A percentile compares a stretch with the other conserved stretches of the same genome.
Conservation (phyloP, 1,140 invertebrate species). For the Bilobella aurantiaca region DNA sequence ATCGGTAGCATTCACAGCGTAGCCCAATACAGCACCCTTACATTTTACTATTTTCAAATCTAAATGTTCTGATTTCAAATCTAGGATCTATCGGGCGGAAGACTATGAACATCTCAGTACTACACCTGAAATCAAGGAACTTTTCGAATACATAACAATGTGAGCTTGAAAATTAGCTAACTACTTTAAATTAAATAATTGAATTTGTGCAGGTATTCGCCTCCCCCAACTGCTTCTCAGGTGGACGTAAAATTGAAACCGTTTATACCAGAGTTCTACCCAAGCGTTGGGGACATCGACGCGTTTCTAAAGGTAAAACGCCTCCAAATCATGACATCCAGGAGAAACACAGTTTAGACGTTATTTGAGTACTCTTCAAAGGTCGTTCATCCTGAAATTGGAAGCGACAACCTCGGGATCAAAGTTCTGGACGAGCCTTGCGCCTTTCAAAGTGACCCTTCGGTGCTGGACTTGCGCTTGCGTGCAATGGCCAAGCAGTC, state of each 20-base stretch:
- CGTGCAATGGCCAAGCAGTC: conserved; percentile 67
- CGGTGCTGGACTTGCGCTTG: conserved; percentile 82
- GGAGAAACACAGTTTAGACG: conserved; percentile 35
- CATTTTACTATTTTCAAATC: conserved; percentile 36
- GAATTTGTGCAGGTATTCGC: conserved; percentile 47
- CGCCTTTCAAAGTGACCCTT: conserved; percentile 86
- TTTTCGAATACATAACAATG: conserved; percentile 88
- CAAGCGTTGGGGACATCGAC: conserved; percentile 95
- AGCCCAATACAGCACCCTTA: conserved; percentile 37
- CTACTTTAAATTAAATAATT: neutral
- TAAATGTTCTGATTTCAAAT: conserved; percentile 18
- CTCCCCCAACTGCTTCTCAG: conserved; percentile 73
- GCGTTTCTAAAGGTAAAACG: conserved; percentile 73
- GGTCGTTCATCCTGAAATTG: conserved; percentile 64
- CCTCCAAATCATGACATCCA: neutral
- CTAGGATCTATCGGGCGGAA: conserved; percentile 67
- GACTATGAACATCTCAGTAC: conserved; percentile 74
- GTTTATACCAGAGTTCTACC: conserved; percentile 93
- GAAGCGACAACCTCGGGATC: conserved; percentile 64
- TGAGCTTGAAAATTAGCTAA: conserved; percentile 39
- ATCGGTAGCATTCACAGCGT: no score
- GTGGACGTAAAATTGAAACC: conserved; percentile 81
- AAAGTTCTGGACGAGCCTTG: conserved; percentile 88
- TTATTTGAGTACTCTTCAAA: conserved; percentile 9
- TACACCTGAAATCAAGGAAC: conserved; percentile 74